Evolutionary conservation across 2,888 invertebrate species (phyloP), one percentile per base, ranked within the genome.

Genomic region (Coecobrya sp.): DNA sequence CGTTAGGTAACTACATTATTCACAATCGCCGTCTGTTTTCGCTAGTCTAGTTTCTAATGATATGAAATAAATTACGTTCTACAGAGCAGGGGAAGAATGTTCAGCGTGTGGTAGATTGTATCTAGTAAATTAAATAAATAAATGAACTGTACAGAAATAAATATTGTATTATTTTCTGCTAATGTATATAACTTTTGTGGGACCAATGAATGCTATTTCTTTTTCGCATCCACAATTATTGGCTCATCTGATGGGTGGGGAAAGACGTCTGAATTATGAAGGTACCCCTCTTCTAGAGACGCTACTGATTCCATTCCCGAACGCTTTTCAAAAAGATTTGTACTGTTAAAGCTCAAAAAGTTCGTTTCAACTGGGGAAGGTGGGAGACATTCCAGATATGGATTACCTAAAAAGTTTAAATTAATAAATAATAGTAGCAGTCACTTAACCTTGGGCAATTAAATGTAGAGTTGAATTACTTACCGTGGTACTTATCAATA

Each of bases 341-440:
- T 36, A 27, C 70, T 87, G 42, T 93, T 93, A 62, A 93, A 93
- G 36, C 82, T 87, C n/a, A 93, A 22, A 52, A 73, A 85, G 55
- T 93, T 73, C 0, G 30, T 19, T 70, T 93, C 93, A 65, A 73
- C 86, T 36, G 49, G 42, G 4, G 87, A 73, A 10, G 92, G 92
- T 45, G 86, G 86, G n/a, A 36, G 52, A 59, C 93, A 89, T 62
- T 90, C 90, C 52, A 92, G 19, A 68, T 93, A 93, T n/a, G 93
- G 93, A 89, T 93, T 93, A 1, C 91, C 91, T 82, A 42, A 13
- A 86, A 65, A 25, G 16, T 52, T 7, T 52, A 7, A 45, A 45
- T 11, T 10, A 16, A 2, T 10, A 3, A 52, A 1, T 52, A 52
- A 36, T 36, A 4, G 2, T 36, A 36, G 36, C 7, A 36, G 7